phyloP scores from a whole-genome alignment of 2,113 vertebrate species.

The Apodemus sylvaticus region DNA sequence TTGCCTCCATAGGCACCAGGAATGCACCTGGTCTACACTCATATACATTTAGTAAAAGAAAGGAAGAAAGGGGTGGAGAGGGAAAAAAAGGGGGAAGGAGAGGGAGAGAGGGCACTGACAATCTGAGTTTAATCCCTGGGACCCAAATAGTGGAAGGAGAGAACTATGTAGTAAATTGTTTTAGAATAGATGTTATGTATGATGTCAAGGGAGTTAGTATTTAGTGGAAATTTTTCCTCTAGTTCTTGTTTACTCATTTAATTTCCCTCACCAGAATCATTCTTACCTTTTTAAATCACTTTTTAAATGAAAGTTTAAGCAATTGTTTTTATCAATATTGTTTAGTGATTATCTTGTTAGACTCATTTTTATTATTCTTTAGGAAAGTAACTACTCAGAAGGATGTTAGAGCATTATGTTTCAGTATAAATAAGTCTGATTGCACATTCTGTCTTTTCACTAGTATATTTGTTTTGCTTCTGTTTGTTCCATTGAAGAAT shows the following conservation, averaged over 20 bases:
- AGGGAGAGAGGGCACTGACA: neutral
- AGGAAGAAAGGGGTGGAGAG: neutral
- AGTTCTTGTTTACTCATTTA: slow-evolving; percentile 48
- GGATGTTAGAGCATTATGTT: slow-evolving; percentile 44
- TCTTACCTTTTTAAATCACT: neutral
- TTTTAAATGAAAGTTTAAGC: slow-evolving; percentile 38
- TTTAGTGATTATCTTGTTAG: slow-evolving; percentile 37
- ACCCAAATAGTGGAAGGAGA: neutral
- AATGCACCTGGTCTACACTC: neutral
- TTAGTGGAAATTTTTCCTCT: slow-evolving; percentile 33
- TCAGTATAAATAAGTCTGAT: slow-evolving; percentile 27
- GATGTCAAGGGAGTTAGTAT: neutral
- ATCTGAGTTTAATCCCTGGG: neutral
- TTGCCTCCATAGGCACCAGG: neutral
- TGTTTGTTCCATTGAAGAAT: slow-evolving; percentile 51
- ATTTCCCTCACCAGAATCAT: neutral
- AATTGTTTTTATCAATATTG: neutral
- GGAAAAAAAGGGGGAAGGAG: neutral
- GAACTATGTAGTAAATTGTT: too few relatives aligned
- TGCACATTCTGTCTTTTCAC: neutral
- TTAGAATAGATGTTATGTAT: neutral
- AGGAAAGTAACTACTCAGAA: slow-evolving; percentile 56
- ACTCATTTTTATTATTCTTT: slow-evolving; percentile 46
- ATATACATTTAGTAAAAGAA: neutral
- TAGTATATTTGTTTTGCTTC: slow-evolving; percentile 48